Evolutionary conservation across 1,140 invertebrate species (phyloP).

Genomic region (Trialeurodes vaporariorum): DNA sequence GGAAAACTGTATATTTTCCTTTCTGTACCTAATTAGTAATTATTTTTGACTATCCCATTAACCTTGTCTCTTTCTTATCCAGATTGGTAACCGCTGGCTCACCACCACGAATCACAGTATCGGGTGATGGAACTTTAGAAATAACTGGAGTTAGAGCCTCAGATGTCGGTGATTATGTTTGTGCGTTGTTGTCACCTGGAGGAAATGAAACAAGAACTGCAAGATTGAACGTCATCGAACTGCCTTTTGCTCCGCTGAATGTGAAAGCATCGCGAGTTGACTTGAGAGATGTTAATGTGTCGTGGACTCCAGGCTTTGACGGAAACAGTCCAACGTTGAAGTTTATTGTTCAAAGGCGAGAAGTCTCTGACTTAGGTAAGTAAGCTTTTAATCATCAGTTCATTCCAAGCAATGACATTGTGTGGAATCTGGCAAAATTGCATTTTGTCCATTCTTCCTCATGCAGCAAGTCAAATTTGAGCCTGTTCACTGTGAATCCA

Average conservation of each 20-base stretch:
- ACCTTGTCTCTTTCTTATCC: constrained; percentile 10
- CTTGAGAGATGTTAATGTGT: constrained; percentile 65
- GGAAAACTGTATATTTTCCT: background rate
- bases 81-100: background rate
- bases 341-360: constrained; percentile 83
- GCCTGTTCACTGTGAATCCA: too few species aligned
- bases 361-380: constrained; percentile 70
- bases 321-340: constrained; percentile 91
- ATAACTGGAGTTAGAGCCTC: constrained; percentile 66
- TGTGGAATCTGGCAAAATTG: too few species aligned
- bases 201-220: constrained; percentile 85
- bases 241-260: constrained; percentile 83
- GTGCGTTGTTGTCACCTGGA: constrained; percentile 69
- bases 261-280: constrained; percentile 58
- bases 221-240: constrained; percentile 75
- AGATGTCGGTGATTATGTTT: constrained; percentile 71
- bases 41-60: background rate
- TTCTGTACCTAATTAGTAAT: background rate
- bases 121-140: constrained; percentile 62
- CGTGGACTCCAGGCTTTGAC: constrained; percentile 91
- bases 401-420: too few species aligned
- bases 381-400: too few species aligned
- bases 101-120: constrained; percentile 50
- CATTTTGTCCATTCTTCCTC: too few species aligned
- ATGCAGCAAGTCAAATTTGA: too few species aligned